Conservation (phyloP, 2,113 vertebrate species). For the Coracopsis vasa region DNA sequence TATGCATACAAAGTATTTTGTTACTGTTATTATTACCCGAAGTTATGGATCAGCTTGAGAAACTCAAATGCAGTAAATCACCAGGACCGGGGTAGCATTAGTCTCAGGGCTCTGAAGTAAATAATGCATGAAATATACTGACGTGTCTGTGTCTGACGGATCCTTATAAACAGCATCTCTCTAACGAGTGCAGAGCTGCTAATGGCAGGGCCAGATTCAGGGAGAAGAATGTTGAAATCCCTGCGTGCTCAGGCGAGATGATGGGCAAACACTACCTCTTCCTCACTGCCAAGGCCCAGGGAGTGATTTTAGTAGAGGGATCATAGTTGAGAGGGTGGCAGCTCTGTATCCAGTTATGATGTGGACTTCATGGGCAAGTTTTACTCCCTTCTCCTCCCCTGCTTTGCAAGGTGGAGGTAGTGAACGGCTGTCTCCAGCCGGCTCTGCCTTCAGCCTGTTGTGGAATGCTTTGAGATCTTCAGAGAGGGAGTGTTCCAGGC, state of each 20-base stretch:
- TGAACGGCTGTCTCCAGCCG: not conserved
- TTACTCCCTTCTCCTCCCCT: not conserved
- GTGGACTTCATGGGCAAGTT: not conserved
- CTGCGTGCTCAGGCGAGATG: fast-evolving
- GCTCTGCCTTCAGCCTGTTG: not conserved
- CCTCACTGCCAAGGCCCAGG: not conserved
- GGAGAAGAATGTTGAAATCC: not conserved
- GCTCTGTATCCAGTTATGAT: not conserved
- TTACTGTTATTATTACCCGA: slow-evolving; percentile 64
- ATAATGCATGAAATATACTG: slow-evolving; percentile 64
- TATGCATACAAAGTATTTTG: slow-evolving; percentile 54
- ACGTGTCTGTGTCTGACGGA: slow-evolving; percentile 51
- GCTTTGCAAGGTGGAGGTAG: not conserved
- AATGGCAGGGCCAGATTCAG: not conserved
- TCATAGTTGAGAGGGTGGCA: not conserved
- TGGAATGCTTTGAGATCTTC: not conserved
- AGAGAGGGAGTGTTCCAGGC: not conserved
- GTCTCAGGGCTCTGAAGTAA: slow-evolving; percentile 60
- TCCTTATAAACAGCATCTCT: slow-evolving; percentile 51
- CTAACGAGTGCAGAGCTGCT: slow-evolving; percentile 40
- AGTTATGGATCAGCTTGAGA: slow-evolving; percentile 69
- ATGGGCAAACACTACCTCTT: not conserved
- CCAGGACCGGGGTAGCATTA: slow-evolving; percentile 48
- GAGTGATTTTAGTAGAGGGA: not conserved
- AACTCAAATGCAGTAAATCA: slow-evolving; percentile 69